Percentiles rank a stretch among this genome's conserved stretches.
These are phyloP conservation scores for Brachyptera putata DNA, from an alignment of 2,888 invertebrate species.

Conservation along the genomic window DNA sequence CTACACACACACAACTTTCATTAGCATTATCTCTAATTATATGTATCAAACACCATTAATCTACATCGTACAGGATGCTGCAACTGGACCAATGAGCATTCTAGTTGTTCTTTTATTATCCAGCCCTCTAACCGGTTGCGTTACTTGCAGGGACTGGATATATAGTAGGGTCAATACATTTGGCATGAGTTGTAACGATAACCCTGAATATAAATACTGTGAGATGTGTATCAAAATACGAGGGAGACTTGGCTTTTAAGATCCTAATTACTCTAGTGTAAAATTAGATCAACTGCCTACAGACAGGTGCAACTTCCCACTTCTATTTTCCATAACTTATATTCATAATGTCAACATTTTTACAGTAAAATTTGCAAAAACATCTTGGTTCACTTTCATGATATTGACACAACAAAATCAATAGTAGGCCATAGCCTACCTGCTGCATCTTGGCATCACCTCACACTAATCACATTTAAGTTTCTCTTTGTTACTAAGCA, in stretches of 20 bases:
- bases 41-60: too few species aligned
- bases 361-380: not conserved
- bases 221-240: slow-evolving; percentile 19
- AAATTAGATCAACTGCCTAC: slow-evolving; percentile 1
- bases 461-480: too few species aligned
- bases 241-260: not conserved
- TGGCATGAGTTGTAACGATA: slow-evolving; percentile 2
- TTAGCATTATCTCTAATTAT: not conserved
- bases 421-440: not conserved
- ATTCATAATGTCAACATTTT: not conserved
- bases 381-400: not conserved
- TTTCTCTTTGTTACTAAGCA: too few species aligned
- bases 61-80: too few species aligned
- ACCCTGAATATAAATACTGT: slow-evolving; percentile 21
- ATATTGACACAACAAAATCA: slow-evolving; percentile 8
- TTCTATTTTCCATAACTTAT: not conserved
- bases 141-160: too few species aligned
- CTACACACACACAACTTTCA: not conserved
- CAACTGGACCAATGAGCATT: not conserved
- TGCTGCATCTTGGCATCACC: too few species aligned
- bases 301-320: slow-evolving; percentile 16
- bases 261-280: slow-evolving; percentile 4
- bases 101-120: not conserved
- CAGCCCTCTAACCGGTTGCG: not conserved
- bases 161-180: not conserved